Percentiles rank a stretch among this genome's conserved stretches.
These are phyloP conservation scores for Eulemur mongoz DNA, from an alignment of 2,797 vertebrate species.

Conservation along the genomic window DNA sequence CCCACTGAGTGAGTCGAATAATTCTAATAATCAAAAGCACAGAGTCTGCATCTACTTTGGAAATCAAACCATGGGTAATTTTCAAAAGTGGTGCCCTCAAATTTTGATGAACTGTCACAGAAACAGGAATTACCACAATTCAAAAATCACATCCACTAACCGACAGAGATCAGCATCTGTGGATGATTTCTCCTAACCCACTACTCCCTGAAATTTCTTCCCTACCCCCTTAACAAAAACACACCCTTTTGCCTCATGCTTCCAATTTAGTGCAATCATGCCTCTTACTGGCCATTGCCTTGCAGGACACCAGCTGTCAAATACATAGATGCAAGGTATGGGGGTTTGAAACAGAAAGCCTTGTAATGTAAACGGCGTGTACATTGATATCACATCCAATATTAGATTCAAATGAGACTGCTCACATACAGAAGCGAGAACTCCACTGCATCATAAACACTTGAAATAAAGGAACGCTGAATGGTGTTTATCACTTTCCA, in stretches of 20 bases:
- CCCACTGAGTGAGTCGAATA: constrained; percentile 64
- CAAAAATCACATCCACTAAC: constrained; percentile 83
- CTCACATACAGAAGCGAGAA: constrained; percentile 37
- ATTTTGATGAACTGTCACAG: constrained; percentile 87
- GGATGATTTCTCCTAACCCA: constrained; percentile 82
- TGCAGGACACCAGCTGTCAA: constrained; percentile 87
- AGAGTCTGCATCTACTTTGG: constrained; percentile 75
- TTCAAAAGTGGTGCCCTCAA: constrained; percentile 83
- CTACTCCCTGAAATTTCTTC: constrained; percentile 79
- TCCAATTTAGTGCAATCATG: constrained; percentile 89
- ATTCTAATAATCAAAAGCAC: constrained; percentile 79
- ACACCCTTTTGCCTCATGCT: constrained; percentile 84
- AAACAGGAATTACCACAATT: constrained; percentile 86
- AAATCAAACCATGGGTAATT: constrained; percentile 78
- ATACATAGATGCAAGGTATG: constrained; percentile 80
- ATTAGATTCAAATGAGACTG: constrained; percentile 47
- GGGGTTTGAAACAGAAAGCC: constrained; percentile 80
- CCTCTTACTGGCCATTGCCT: constrained; percentile 87
- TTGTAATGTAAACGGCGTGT: constrained; percentile 42
- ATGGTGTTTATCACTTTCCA: constrained; percentile 31
- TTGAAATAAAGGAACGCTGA: constrained; percentile 49
- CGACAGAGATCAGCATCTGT: constrained; percentile 83
- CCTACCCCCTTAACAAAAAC: constrained; percentile 80
- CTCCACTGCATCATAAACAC: background rate
- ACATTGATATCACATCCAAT: constrained; percentile 14